Conservation (phyloP, 2,888 invertebrate species). For the Acanthoscelides obtectus region DNA sequence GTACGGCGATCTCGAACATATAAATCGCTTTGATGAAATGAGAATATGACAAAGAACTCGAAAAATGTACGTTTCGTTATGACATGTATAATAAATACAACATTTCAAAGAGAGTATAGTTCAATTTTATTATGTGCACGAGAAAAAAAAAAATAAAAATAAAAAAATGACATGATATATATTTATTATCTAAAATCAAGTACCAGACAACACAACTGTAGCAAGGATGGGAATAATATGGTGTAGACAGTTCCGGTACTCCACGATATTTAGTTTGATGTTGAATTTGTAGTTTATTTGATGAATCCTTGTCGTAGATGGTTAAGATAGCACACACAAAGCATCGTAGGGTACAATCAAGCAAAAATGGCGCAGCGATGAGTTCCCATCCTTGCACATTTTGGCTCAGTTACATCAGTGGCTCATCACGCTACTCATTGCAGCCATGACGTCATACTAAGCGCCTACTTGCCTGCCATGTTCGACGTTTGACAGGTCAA, state of each 20-base stretch:
- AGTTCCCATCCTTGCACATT: not conserved
- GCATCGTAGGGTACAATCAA: not conserved
- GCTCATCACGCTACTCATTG: not conserved
- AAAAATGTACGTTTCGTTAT: conserved; percentile 36
- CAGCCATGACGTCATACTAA: no score
- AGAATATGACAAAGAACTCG: conserved; percentile 17
- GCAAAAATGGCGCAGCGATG: not conserved
- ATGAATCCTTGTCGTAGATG: not conserved
- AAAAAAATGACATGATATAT: conserved; percentile 20
- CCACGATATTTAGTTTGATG: not conserved
- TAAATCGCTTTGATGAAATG: conserved; percentile 25
- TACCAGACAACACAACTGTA: not conserved
- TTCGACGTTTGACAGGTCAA: not conserved
- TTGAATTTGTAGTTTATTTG: not conserved
- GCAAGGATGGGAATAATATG: conserved; percentile 1
- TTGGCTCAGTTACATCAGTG: not conserved
- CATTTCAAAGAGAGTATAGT: conserved; percentile 21
- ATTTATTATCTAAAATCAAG: conserved; percentile 8
- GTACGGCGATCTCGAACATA: conserved; percentile 27
- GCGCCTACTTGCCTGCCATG: no score
- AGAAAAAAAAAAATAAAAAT: conserved; percentile 39
- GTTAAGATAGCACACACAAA: not conserved
- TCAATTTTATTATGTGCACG: conserved; percentile 40
- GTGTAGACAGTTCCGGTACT: not conserved
- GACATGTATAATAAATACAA: conserved; percentile 6